Base-by-base conservation (phyloP, 2,113 vertebrate genomes). In the Echinops telfairi region DNA sequence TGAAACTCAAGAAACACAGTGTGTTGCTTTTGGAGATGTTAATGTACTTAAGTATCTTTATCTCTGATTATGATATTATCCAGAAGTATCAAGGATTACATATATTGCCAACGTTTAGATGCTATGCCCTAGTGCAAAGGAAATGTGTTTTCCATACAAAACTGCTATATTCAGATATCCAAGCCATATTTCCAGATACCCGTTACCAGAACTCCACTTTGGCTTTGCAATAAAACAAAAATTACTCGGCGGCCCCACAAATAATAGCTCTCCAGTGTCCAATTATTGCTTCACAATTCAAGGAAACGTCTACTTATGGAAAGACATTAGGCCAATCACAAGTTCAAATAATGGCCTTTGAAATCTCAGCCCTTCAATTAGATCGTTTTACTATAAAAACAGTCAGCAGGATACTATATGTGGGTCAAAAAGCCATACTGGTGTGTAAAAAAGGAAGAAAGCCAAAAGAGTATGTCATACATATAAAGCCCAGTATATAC, bases 101-200 rank as follows among this genome's bases (percentile, higher is more conserved):
- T 31, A 77, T 27, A 33, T 66, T 85, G 92, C 97, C 96, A 96
- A 29, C 64, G 75, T 82, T 93, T 75, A 71, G 31, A 92, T 77
- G 47, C 31, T 89, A 70, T 91, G 79, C 82, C 93, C 89, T 64
- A 93, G 23, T 92, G 82, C 53, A 87, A 92, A 95, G 95, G 88
- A 97, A 96, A 97, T 97, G 93, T 88, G 25, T 95, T 97, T 97
- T 93, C 94, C 95, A 95, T 89, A 81, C 83, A 88, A 91, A 94
- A 38, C 84, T 83, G 68, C 60, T 43, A 29, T n/a, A 25, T 38
- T 84, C 43, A 82, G 85, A 94, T 58, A 90, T 7, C 38, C 29
- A n/a, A 94, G 58, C 27, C 70, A 4, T 79, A 82, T 90, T 91
- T 88, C 96, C 90, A 91, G 78, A 93, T 92, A 91, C 29, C 62